Evolutionary conservation across 1,140 invertebrate species (phyloP).

Genomic region (Batillaria attramentaria): DNA sequence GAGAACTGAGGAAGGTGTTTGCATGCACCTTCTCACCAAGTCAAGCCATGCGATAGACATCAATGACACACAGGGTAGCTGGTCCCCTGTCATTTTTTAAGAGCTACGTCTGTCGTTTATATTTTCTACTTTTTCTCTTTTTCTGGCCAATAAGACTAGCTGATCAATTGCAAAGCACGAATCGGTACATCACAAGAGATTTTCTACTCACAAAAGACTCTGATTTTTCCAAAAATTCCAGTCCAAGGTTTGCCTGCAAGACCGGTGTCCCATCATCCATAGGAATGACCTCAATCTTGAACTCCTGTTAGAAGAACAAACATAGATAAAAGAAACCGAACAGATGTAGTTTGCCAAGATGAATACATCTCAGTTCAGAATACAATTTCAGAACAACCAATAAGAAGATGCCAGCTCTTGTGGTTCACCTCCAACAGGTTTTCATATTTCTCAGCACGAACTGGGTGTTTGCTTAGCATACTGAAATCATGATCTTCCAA

Average conservation of each 20-base stretch:
- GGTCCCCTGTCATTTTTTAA: no score
- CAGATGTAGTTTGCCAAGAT: background rate
- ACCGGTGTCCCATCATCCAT: conserved; percentile 67
- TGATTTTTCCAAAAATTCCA: conserved; percentile 60
- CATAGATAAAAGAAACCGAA: background rate
- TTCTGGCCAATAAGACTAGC: background rate
- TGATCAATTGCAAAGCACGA: no score
- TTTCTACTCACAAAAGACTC: background rate
- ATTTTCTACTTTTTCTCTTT: background rate
- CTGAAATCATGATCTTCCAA: no score
- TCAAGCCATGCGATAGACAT: no score
- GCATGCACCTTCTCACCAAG: no score
- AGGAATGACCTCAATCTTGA: conserved; percentile 60
- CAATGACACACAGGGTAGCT: no score
- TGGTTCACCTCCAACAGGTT: no score
- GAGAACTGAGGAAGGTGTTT: no score
- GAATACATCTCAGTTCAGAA: background rate
- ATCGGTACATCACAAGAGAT: no score
- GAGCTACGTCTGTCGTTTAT: no score
- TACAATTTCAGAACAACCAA: background rate
- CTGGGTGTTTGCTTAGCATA: no score
- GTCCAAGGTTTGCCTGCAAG: conserved; percentile 61
- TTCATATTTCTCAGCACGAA: no score
- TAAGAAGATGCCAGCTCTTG: background rate
- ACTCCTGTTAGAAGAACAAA: conserved; percentile 47